phyloP scores from a whole-genome alignment of 2,113 vertebrate species.

The Helogale parvula region DNA sequence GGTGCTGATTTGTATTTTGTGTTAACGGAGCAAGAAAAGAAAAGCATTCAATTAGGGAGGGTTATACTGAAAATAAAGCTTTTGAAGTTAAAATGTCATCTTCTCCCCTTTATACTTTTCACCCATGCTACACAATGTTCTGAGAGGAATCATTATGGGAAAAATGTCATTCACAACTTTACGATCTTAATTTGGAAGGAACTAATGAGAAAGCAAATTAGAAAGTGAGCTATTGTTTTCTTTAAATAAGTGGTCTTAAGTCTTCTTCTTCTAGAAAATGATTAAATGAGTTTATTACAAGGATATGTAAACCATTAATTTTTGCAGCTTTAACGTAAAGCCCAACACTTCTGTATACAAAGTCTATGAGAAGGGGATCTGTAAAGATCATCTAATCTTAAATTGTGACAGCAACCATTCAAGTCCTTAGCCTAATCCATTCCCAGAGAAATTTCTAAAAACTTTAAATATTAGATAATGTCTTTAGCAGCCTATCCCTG shows the following conservation, averaged over 20 bases:
- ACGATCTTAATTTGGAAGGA: conserved; percentile 26
- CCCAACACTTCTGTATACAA: conserved; percentile 71
- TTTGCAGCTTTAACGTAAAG: conserved; percentile 72
- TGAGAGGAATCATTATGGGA: conserved; percentile 72
- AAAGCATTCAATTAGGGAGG: conserved; percentile 57
- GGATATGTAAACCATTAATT: conserved; percentile 73
- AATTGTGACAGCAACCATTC: conserved; percentile 97
- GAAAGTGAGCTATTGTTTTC: conserved; percentile 10
- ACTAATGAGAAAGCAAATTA: conserved; percentile 2
- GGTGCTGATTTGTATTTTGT: conserved; percentile 56
- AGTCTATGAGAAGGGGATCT: conserved; percentile 77
- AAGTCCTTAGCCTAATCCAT: conserved; percentile 92
- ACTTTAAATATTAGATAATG: neutral
- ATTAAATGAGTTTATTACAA: conserved; percentile 79
- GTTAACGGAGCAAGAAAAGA: conserved; percentile 69
- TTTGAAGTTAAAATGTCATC: conserved; percentile 62
- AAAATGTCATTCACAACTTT: conserved; percentile 70
- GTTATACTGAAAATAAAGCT: conserved; percentile 59
- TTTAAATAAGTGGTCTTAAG: conserved; percentile 53
- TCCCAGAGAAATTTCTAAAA: neutral
- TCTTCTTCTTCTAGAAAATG: conserved; percentile 73
- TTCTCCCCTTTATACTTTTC: conserved; percentile 82
- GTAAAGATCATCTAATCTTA: conserved; percentile 92
- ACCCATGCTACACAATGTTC: conserved; percentile 78
- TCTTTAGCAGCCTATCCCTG: neutral